These are phyloP conservation scores for Hylaeus anthracinus DNA, from an alignment of 1,140 invertebrate genomes.

Conservation along the genomic window DNA sequence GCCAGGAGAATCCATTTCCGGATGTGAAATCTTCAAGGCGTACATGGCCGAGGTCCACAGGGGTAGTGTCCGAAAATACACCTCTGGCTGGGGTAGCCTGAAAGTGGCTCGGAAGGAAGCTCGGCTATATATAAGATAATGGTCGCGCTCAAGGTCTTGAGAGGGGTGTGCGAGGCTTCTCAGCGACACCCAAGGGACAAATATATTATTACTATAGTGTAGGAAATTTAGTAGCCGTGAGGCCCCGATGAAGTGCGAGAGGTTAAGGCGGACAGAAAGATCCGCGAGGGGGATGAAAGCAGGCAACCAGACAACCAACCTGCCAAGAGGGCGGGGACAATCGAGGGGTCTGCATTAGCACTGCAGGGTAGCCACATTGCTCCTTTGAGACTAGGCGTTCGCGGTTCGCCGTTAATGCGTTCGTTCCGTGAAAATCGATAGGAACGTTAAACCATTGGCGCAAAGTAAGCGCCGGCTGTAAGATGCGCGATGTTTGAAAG, in stretches of 20 bases:
- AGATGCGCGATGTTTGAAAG: neutral
- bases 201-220: conserved; percentile 72
- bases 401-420: conserved; percentile 63
- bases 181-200: conserved; percentile 67
- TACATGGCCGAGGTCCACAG: neutral
- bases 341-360: conserved; percentile 53
- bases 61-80: conserved; percentile 28
- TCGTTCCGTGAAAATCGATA: conserved; percentile 58
- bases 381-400: conserved; percentile 62
- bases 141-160: conserved; percentile 57
- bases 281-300: conserved; percentile 22
- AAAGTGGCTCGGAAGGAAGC: conserved; percentile 48
- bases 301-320: neutral
- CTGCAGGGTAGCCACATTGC: conserved; percentile 57
- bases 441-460: conserved; percentile 42
- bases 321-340: conserved; percentile 21
- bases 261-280: conserved; percentile 47
- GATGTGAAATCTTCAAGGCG: conserved; percentile 44
- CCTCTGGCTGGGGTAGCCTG: conserved; percentile 6
- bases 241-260: conserved; percentile 66
- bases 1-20: conserved; percentile 32
- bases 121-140: conserved; percentile 66
- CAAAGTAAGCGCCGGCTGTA: conserved; percentile 16
- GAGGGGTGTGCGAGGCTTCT: conserved; percentile 33
- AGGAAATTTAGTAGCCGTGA: conserved; percentile 64